Conservation (phyloP, 2,113 vertebrate species). For the Protobothrops mucrosquamatus region DNA sequence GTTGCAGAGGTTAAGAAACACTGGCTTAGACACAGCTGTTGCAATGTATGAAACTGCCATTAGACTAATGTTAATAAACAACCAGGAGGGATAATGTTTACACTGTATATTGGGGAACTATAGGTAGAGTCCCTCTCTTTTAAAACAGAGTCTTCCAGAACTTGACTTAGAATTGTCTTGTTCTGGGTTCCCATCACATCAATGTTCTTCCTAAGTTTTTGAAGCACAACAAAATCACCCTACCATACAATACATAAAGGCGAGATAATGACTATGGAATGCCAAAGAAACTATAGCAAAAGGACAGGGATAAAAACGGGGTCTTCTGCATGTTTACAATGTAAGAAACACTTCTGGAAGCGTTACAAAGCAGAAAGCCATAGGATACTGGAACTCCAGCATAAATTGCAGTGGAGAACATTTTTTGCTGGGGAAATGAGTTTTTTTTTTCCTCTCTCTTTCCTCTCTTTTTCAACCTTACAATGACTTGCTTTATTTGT, state of each 20-base stretch:
- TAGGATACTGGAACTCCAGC: neutral
- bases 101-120: neutral
- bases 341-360: neutral
- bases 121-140: constrained; percentile 8
- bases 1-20: neutral
- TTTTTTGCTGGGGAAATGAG: constrained; percentile 24
- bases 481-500: constrained; percentile 30
- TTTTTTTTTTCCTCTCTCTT: constrained; percentile 23
- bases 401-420: constrained; percentile 51
- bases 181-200: constrained; percentile 48
- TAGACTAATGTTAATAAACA: constrained; percentile 2
- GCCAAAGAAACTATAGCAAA: neutral
- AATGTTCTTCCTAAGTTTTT: constrained; percentile 47
- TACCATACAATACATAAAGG: constrained; percentile 1
- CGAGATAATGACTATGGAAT: neutral
- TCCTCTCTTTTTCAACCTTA: constrained; percentile 35
- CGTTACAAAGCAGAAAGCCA: neutral
- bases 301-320: neutral
- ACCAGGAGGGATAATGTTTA: constrained; percentile 30
- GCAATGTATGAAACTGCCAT: neutral
- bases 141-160: constrained; percentile 16
- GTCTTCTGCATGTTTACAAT: neutral
- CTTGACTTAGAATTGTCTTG: constrained; percentile 38
- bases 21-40: neutral
- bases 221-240: neutral